Base-by-base conservation (phyloP, 2,113 vertebrate species). In the Penelope pileata region DNA sequence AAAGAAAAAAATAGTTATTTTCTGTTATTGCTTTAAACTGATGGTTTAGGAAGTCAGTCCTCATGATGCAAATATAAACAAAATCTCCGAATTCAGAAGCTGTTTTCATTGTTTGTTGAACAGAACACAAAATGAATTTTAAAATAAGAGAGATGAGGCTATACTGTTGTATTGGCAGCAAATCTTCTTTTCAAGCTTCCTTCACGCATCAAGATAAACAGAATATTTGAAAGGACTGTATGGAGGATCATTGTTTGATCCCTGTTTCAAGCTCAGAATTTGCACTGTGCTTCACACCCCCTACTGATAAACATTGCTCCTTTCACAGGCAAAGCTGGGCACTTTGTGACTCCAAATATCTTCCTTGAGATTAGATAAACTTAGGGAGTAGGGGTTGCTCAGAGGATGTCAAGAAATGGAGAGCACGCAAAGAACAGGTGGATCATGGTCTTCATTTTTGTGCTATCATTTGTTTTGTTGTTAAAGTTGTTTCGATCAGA, bases 41-140 rank as follows among this genome's bases (percentile, higher is more conserved):
- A 4, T 93, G 27, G 16, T 75, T 94, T 86, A 79, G 54, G 54
- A 95, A 96, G 18, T 36, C 50, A 80, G 50, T 19, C 26, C 66
- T 86, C 32, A 89, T 69, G 50, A 90, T 77, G 53, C 30, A 95
- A 93, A 83, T 77, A 83, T 60, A 92, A 95, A 92, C 40, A 87
- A 88, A 94, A 27, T 5, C 54, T 76, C 86, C 2, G 4, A 84
- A 24, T 30, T 90, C 83, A 93, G 96, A 92, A 92, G 45, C 14
- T 85, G 5, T 56, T 59, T 95, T 78, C 81, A 73, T 80, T 67
- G 91, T 50, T 7, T 34, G 30, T 40, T 82, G 76, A 64, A 72
- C 16, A 86, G 85, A 81, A 22, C 47, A 91, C 50, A 91, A 88
- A 88, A 62, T 60, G 56, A 78, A 90, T 95, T 94, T 90, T 88